Evolutionary conservation across 2,113 vertebrate species (phyloP).

Genomic region (Aramus guarauna): DNA sequence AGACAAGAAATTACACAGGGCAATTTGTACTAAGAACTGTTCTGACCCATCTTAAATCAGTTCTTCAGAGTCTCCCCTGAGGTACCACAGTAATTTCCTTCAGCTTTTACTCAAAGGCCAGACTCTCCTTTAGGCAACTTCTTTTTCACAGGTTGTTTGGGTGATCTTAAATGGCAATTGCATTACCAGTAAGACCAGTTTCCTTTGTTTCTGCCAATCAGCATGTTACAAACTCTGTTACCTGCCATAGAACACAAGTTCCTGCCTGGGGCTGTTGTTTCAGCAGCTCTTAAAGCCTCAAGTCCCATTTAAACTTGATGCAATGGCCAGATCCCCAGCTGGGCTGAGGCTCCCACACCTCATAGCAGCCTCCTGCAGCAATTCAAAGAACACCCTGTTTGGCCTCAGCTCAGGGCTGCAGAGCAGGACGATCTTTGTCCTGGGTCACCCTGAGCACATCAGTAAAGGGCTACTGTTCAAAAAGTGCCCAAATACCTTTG

Average conservation of each 20-base stretch:
- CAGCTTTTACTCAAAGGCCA: slow-evolving; percentile 12
- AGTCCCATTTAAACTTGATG: neutral
- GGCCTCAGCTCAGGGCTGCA: neutral
- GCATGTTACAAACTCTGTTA: neutral
- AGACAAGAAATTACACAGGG: neutral
- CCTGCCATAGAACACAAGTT: neutral
- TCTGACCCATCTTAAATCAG: neutral
- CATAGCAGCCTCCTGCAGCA: neutral
- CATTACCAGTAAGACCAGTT: neutral
- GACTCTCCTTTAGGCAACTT: slow-evolving; percentile 5
- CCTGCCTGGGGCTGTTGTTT: neutral
- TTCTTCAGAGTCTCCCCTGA: neutral
- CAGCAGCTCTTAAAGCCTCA: neutral
- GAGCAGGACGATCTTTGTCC: neutral
- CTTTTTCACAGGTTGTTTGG: neutral
- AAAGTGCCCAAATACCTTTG: neutral
- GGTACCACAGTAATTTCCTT: slow-evolving; percentile 26
- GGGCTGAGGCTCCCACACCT: neutral
- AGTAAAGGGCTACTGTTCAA: neutral
- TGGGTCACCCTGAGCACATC: neutral
- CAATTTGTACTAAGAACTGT: neutral
- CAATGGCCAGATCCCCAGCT: neutral
- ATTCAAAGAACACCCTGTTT: neutral
- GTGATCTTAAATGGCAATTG: neutral
- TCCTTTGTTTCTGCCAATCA: neutral